Conservation (phyloP, 2,797 vertebrate genomes). For the Taenioides sp. region DNA sequence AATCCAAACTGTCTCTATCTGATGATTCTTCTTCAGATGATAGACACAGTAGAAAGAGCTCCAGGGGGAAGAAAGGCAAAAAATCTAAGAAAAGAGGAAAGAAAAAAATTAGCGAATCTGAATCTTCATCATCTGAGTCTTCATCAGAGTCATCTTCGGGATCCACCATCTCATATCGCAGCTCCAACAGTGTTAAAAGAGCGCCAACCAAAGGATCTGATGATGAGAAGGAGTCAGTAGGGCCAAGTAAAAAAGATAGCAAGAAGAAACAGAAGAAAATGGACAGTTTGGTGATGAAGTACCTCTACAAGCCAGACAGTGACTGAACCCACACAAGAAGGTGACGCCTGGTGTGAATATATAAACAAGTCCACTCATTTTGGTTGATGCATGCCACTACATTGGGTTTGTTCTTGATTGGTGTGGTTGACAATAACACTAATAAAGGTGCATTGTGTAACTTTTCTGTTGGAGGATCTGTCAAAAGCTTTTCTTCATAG, state of each 20-base stretch:
- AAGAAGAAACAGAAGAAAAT: constrained; percentile 90
- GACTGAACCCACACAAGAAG: constrained; percentile 86
- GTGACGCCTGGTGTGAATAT: constrained; percentile 77
- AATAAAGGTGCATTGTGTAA: neutral
- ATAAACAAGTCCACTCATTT: constrained; percentile 51
- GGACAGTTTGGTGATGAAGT: constrained; percentile 96
- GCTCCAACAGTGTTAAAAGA: constrained; percentile 89
- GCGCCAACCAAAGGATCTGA: constrained; percentile 64
- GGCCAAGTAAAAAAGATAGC: constrained; percentile 78
- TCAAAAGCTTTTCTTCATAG: too few relatives aligned
- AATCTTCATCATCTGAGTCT: constrained; percentile 74
- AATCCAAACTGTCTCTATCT: constrained; percentile 68
- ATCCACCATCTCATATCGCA: constrained; percentile 88
- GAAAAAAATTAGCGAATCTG: constrained; percentile 76
- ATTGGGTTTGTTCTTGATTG: neutral
- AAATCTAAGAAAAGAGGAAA: constrained; percentile 84
- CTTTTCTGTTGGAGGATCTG: too few relatives aligned
- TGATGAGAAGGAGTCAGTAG: constrained; percentile 43
- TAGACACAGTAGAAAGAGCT: constrained; percentile 68
- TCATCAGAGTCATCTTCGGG: constrained; percentile 76
- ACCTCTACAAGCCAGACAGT: constrained; percentile 93
- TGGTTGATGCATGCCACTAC: neutral
- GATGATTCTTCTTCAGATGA: constrained; percentile 79
- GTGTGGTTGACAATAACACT: neutral
- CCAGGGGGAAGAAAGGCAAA: constrained; percentile 72